Base-by-base conservation (phyloP, 2,888 invertebrate species). In the Agrochola lychnidis region DNA sequence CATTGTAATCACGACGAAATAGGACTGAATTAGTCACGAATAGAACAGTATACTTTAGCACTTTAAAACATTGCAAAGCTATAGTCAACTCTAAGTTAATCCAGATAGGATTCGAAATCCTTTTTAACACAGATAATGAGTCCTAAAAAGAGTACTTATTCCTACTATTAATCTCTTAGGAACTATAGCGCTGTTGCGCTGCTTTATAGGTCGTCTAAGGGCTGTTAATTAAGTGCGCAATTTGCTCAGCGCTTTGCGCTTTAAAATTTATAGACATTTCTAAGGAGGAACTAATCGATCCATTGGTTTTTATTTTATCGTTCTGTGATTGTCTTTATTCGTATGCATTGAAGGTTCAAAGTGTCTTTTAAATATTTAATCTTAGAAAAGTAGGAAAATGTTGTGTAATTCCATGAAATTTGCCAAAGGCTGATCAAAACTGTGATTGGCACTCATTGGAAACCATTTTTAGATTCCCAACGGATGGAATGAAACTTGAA, bases 141-240 rank as follows among this genome's bases (percentile, higher is more conserved):
- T 72, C 66, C 57, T 79, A 64, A 84, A 88, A 87, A 84, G 81
- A 85, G 79, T 87, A 87, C 85, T 90, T 82, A 86, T 89, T 89
- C 83, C 77, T 85, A 73, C 87, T 89, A 91, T 92, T 92, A 91
- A 91, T 92, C 92, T 93, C 84, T 77, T 75, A 79, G 86, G 87
- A 90, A 90, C 90, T 88, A 86, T 87, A 88, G 90, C 89, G 89
- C 88, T 92, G 90, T 90, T 91, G 89, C 89, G 89, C 90, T 88
- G 79, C 89, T 93, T 92, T 92, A 93, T 92, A 90, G 89, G 89
- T 87, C 78, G 84, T 87, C 90, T 92, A 90, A 91, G 89, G 83
- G 82, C 81, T 83, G 82, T 74, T 82, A 86, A 87, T 82, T 86
- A 63, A 56, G 68, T 70, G 75, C 48, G 67, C 77, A 42, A 79